phyloP scores from a whole-genome alignment of 2,113 vertebrate genomes.

The Limnothrissa miodon region DNA sequence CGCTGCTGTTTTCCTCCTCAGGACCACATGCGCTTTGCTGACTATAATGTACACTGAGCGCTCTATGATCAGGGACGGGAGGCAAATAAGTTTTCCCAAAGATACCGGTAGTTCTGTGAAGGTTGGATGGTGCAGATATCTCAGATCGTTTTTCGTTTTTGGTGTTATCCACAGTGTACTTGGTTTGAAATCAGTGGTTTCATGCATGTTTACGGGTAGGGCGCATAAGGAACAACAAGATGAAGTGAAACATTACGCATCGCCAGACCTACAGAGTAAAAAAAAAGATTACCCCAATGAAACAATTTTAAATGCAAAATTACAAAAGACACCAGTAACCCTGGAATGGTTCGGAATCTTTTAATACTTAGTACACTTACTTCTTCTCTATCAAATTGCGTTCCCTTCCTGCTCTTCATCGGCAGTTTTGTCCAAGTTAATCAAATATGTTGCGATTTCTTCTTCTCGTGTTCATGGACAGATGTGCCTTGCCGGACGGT shows the following conservation, averaged over 20 bases:
- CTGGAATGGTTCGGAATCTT: background rate
- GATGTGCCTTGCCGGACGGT: slow-evolving; percentile 7
- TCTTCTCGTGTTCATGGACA: slow-evolving; percentile 1
- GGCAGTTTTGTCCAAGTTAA: slow-evolving; percentile 28
- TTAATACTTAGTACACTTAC: slow-evolving; percentile 34
- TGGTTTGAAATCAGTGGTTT: background rate
- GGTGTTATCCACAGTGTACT: background rate
- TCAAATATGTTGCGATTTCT: slow-evolving; percentile 2
- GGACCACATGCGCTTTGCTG: slow-evolving; percentile 2
- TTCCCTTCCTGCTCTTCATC: slow-evolving; percentile 44
- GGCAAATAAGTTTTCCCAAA: background rate
- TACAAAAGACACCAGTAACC: background rate
- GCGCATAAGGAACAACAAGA: background rate
- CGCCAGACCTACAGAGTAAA: background rate
- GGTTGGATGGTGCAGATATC: background rate
- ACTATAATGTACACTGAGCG: background rate
- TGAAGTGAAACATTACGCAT: background rate
- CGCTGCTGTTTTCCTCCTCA: background rate
- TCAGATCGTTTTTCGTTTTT: background rate
- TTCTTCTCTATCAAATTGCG: slow-evolving; percentile 30
- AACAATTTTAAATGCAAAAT: background rate
- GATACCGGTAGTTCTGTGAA: background rate
- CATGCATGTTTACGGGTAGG: background rate
- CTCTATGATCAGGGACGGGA: background rate
- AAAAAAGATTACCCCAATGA: too few species aligned